Base-by-base conservation (phyloP, 2,888 invertebrate genomes). In the Synanthedon myopaeformis region DNA sequence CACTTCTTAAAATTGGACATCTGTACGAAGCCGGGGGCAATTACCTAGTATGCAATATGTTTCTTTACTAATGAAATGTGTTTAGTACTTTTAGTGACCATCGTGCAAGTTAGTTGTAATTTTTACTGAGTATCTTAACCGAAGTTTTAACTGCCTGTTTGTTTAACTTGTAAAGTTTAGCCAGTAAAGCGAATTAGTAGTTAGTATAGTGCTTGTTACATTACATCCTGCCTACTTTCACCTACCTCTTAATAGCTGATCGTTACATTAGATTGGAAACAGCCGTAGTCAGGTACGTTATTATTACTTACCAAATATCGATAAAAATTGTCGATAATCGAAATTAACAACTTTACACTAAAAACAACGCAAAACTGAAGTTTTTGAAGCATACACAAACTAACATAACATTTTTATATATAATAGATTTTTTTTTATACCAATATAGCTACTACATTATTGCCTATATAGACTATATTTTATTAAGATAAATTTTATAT, bases 181-280 rank as follows among this genome's bases (percentile, higher is more conserved):
- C 4, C n/a, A 14, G 45, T 45, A 45, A 35, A 35, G 3, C 35
- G 35, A 35, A 35, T 35, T 35, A 45, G 45, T 45, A 45, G 45
- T 45, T 14, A 45, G 8, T 13, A 13, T 14, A 45, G 45, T n/a
- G 13, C 14, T 45, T 45, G 45, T 45, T 45, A 45, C 45, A n/a
- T 14, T 17, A 49, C 49, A 12, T 49, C 49, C 23, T 12, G 23
- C 12, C 49, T 17, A 19, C 58, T 61, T 65, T 65, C 63, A 62
- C 67, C 63, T 65, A 55, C 60, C 58, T 64, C 64, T 61, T 72
- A 71, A 72, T 67, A 70, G 70, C 58, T 61, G 67, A 70, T 71
- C 69, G 67, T 71, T 69, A 66, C 59, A 57, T 59, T 62, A 66
- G 68, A 71, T 70, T 67, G 62, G 59, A 55, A 59, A 45, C 14